Percentiles rank a stretch among this genome's conserved stretches.
These are phyloP conservation scores for Holcopasites calliopsidis DNA, from an alignment of 1,140 invertebrate genomes.

Conservation along the genomic window DNA sequence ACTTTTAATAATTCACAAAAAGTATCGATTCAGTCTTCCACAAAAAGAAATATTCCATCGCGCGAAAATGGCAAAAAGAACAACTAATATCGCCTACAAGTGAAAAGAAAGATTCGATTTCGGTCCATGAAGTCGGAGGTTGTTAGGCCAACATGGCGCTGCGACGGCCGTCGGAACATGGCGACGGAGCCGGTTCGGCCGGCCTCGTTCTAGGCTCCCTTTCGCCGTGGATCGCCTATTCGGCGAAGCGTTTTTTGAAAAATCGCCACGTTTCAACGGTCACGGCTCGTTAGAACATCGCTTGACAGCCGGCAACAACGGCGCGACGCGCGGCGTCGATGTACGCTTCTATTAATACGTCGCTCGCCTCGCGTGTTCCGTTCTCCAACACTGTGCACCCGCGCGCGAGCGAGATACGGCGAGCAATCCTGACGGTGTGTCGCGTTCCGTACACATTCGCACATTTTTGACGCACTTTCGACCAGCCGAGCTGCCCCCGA, in stretches of 20 bases:
- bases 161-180: constrained; percentile 76
- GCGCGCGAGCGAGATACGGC: not conserved
- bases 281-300: constrained; percentile 73
- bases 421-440: not conserved
- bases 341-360: constrained; percentile 73
- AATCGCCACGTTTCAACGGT: constrained; percentile 75
- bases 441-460: constrained; percentile 25
- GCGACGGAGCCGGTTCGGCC: constrained; percentile 56
- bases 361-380: constrained; percentile 2
- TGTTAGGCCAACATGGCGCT: constrained; percentile 50
- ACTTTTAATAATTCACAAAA: too few species aligned
- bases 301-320: constrained; percentile 64
- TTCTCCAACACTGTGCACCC: not conserved
- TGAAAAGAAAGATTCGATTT: too few species aligned
- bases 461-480: constrained; percentile 70
- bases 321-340: constrained; percentile 44
- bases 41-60: too few species aligned
- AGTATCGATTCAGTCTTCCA: too few species aligned
- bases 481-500: constrained; percentile 36
- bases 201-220: constrained; percentile 58
- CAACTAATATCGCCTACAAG: too few species aligned
- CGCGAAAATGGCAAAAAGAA: too few species aligned
- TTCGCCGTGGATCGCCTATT: constrained; percentile 46
- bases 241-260: constrained; percentile 70
- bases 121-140: not conserved